Base-by-base conservation (phyloP, 1,140 invertebrate genomes). In the Meteorus sp. region DNA sequence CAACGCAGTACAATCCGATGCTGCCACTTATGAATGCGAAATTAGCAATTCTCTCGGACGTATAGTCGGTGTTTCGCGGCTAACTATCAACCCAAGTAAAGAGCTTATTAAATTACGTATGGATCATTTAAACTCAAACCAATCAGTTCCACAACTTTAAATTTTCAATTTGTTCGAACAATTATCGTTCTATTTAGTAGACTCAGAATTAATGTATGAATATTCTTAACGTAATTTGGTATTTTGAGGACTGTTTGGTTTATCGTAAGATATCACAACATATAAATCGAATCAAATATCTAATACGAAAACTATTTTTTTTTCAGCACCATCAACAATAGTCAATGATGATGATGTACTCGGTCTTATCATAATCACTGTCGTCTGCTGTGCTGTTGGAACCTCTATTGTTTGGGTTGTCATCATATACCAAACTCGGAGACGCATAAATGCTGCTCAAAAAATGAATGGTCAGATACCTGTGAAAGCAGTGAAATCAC, bases 391-490 rank as follows among this genome's bases (percentile, higher is more conserved):
- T 74, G 89, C 93, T 27, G 90, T 97, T 13, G 85, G 88, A 3
- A 95, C 93, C 2, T 96, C 93, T 0, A 84, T 94, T 8, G 85
- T 95, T 22, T 97, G 94, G 94, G 92, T 95, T 8, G 86, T 93
- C 4, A 90, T 96, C 56, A 95, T 96, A 66, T 95, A 95, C 73
- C 89, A 94, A 67, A 92, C 91, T 1, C 78, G 89, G 48, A 86
- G 86, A 73, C 82, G 85, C 11, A 80, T 86, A 67, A 82, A 82
- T 67, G 68, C 54, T 3, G 61, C 61, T 31, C 71, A 63, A 33
- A 67, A 53, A 9, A 31, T 48, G 11, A 70, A 48, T 50, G 59
- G 60, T 45, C 60, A 69, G n/a, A 47, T 59, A 19, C 52, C 66
- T 4, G 25, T 54, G 1, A 41, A 25, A 1, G 62, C 58, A 19